These are phyloP conservation scores for Xiphorhynchus elegans DNA, from an alignment of 2,113 vertebrate species.

Conservation along the genomic window DNA sequence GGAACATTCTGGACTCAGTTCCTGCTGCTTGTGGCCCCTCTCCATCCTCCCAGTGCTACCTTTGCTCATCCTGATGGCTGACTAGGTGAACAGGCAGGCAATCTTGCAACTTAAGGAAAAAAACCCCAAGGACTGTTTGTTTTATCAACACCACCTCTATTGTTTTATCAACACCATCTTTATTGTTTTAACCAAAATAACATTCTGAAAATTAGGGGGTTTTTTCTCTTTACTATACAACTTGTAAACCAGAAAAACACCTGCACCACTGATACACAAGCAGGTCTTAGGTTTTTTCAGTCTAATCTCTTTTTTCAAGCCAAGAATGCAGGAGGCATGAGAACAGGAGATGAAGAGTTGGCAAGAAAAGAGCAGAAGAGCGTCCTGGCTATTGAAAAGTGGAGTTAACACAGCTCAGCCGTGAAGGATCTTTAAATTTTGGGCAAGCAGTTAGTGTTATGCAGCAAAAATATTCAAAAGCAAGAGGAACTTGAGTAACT, in stretches of 20 bases:
- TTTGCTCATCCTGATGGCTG: neutral
- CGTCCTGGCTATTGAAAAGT: neutral
- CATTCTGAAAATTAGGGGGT: neutral
- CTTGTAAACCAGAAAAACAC: neutral
- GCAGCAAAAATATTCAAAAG: neutral
- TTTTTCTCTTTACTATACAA: neutral
- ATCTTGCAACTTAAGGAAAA: neutral
- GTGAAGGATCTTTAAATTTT: neutral
- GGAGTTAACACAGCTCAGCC: neutral
- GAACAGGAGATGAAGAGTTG: neutral
- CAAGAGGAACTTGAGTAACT: neutral
- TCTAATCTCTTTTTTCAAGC: neutral
- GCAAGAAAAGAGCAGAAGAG: neutral
- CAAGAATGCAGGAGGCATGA: neutral
- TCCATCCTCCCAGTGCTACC: neutral
- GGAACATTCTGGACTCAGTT: neutral
- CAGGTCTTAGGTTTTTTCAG: neutral
- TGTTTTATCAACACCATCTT: neutral
- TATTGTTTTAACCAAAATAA: neutral
- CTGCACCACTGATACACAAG: fast-evolving
- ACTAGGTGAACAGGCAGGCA: neutral
- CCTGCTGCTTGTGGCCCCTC: neutral
- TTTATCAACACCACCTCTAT: neutral
- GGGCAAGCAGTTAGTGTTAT: neutral
- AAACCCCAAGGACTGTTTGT: neutral